Evolutionary conservation across 1,140 invertebrate genomes (phyloP).

Genomic region (Trichonephila clavipes): DNA sequence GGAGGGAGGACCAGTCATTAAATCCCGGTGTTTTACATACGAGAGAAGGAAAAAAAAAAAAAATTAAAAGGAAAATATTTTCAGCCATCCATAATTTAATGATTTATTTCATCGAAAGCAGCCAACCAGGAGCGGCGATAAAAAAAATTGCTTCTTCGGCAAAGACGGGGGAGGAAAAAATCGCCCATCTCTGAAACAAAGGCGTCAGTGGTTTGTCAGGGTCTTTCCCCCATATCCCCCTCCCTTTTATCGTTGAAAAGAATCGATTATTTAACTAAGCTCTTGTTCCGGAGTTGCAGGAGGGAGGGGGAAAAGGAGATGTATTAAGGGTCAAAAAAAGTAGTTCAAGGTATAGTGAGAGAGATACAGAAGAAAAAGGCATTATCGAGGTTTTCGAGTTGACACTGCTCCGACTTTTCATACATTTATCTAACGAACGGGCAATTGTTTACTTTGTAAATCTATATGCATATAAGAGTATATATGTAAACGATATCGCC

Average conservation of each 20-base stretch:
- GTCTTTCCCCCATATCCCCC: neutral
- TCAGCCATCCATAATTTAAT: slow-evolving; percentile 76
- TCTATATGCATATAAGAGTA: neutral
- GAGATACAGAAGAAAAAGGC: no score
- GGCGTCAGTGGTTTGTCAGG: slow-evolving; percentile 63
- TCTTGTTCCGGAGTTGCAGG: slow-evolving; percentile 41
- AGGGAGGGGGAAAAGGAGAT: slow-evolving; percentile 44
- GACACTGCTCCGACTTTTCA: neutral
- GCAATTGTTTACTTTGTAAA: slow-evolving; percentile 43
- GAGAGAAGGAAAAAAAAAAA: slow-evolving; percentile 32
- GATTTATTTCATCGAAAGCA: slow-evolving; percentile 69
- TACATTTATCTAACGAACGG: slow-evolving; percentile 26
- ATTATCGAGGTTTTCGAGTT: slow-evolving; percentile 39
- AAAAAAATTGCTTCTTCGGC: slow-evolving; percentile 69
- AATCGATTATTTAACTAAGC: slow-evolving; percentile 76
- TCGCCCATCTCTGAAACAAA: slow-evolving; percentile 43
- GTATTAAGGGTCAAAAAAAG: neutral
- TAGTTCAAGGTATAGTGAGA: neutral
- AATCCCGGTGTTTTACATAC: slow-evolving; percentile 65
- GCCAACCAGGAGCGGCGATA: slow-evolving; percentile 68
- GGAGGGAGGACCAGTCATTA: slow-evolving; percentile 53
- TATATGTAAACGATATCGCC: slow-evolving; percentile 15
- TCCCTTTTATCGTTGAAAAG: slow-evolving; percentile 63
- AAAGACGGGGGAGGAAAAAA: slow-evolving; percentile 70
- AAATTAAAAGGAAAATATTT: slow-evolving; percentile 68